phyloP scores from a whole-genome alignment of 1,140 invertebrate species.

The Scaptomyza pallida region DNA sequence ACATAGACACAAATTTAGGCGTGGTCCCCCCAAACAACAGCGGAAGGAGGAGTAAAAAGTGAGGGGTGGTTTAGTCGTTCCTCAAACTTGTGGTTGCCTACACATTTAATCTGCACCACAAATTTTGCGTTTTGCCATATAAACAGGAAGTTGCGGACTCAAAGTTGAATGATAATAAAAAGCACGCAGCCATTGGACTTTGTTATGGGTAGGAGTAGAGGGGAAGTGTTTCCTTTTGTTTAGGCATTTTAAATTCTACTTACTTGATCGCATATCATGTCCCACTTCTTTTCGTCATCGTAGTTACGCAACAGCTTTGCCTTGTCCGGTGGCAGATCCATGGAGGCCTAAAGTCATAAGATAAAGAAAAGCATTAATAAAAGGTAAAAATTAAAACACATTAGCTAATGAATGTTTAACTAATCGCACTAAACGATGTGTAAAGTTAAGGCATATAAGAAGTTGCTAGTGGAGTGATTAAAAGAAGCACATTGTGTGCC shows the following conservation, averaged over 20 bases:
- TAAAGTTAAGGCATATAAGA: too few species aligned
- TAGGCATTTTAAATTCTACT: conserved; percentile 66
- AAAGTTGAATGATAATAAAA: conserved; percentile 20
- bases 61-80: too few species aligned
- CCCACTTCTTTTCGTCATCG: conserved; percentile 99
- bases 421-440: background rate
- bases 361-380: conserved; percentile 65
- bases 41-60: background rate
- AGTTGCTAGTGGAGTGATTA: too few species aligned
- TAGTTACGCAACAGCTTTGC: conserved; percentile 98
- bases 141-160: conserved; percentile 46
- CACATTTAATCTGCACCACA: conserved; percentile 43
- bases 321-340: conserved; percentile 99
- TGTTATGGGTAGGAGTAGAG: background rate
- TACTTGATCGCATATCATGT: conserved; percentile 99
- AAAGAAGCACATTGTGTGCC: too few species aligned
- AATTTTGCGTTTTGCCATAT: conserved; percentile 40
- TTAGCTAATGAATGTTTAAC: conserved; percentile 20
- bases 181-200: conserved; percentile 23
- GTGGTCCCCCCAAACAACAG: conserved; percentile 20
- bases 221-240: background rate
- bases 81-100: background rate
- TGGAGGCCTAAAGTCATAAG: conserved; percentile 94
- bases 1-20: conserved; percentile 33
- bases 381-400: conserved; percentile 28